These are phyloP conservation scores for Cettia cetti DNA, from an alignment of 2,113 vertebrate genomes.

Conservation along the genomic window DNA sequence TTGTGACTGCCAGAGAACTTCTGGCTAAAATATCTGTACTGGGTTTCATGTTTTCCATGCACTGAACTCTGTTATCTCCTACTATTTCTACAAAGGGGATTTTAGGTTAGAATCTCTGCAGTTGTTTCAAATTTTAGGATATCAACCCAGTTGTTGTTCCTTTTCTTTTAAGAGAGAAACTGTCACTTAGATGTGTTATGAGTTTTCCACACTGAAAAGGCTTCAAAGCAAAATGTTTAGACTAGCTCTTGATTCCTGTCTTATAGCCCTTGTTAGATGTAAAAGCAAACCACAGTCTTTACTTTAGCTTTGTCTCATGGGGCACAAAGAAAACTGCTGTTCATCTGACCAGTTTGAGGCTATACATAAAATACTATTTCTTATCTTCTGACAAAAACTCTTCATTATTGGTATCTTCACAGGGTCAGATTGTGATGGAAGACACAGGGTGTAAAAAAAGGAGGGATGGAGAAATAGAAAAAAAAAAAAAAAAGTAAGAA, in stretches of 20 bases:
- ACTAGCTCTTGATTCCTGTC: neutral
- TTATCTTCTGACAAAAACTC: neutral
- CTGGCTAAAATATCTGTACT: neutral
- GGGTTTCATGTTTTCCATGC: neutral
- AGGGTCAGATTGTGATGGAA: neutral
- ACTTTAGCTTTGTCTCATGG: neutral
- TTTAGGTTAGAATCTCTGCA: neutral
- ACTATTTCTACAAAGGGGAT: neutral
- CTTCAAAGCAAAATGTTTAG: neutral
- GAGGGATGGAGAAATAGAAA: neutral
- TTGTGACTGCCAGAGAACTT: neutral
- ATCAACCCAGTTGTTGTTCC: neutral
- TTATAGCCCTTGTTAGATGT: neutral
- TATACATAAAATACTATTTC: neutral
- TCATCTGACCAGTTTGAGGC: neutral
- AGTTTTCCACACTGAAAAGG: neutral
- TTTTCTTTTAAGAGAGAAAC: neutral
- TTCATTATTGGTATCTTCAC: neutral
- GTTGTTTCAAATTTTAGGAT: neutral
- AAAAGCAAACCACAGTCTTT: neutral
- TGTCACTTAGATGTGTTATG: neutral
- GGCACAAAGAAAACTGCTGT: neutral
- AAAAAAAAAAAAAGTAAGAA: neutral
- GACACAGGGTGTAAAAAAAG: neutral
- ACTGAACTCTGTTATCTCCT: neutral